These are phyloP conservation scores for Limenitis camilla DNA, from an alignment of 2,888 invertebrate genomes.

Conservation along the genomic window DNA sequence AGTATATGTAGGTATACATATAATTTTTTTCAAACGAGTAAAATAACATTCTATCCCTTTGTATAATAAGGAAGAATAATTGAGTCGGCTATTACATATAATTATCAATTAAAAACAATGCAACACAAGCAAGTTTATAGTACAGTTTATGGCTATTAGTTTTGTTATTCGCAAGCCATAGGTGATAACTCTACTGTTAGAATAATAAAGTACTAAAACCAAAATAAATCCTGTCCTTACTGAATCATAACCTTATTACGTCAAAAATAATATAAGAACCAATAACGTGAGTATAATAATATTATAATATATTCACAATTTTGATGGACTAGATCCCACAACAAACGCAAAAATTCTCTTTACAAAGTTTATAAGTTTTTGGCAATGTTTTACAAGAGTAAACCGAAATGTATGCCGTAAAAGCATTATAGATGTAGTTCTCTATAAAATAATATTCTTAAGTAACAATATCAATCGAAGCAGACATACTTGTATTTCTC, in stretches of 20 bases:
- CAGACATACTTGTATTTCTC: slow-evolving; percentile 39
- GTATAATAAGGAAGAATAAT: slow-evolving; percentile 21
- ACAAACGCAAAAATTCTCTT: slow-evolving; percentile 45
- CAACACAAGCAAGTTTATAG: slow-evolving; percentile 67
- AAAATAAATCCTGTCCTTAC: slow-evolving; percentile 52
- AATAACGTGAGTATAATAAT: slow-evolving; percentile 44
- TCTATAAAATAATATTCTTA: slow-evolving; percentile 27
- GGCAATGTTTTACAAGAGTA: slow-evolving; percentile 39
- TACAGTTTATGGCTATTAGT: slow-evolving; percentile 68
- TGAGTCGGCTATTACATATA: slow-evolving; percentile 28
- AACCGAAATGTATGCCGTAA: slow-evolving; percentile 33
- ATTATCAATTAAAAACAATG: slow-evolving; percentile 63
- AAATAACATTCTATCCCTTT: slow-evolving; percentile 30
- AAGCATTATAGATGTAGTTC: slow-evolving; percentile 30
- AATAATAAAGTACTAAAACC: slow-evolving; percentile 62
- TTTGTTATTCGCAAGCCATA: slow-evolving; percentile 73
- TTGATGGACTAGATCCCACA: slow-evolving; percentile 73
- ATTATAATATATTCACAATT: slow-evolving; percentile 54
- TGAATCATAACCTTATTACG: slow-evolving; percentile 43
- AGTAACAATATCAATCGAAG: slow-evolving; percentile 25
- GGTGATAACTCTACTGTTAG: slow-evolving; percentile 69
- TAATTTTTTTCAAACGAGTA: slow-evolving; percentile 13
- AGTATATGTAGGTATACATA: slow-evolving; percentile 27
- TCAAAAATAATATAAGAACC: slow-evolving; percentile 44
- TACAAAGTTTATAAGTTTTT: slow-evolving; percentile 46